These are phyloP conservation scores for Halcyon badia DNA, from an alignment of 2,797 vertebrate species.

Conservation along the genomic window DNA sequence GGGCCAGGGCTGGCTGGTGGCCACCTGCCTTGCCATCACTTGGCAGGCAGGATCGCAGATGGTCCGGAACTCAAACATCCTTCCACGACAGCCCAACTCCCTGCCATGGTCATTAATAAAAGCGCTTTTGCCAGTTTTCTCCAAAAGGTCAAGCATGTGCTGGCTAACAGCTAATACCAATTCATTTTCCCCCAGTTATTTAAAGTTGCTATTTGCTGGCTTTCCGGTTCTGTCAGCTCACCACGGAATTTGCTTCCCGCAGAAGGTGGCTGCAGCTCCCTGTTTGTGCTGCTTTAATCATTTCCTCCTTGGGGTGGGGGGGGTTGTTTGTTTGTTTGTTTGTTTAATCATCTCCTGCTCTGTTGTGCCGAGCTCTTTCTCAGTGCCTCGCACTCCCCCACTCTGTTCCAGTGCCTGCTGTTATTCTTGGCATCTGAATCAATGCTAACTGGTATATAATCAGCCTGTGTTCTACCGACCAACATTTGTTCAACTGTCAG, in stretches of 20 bases:
- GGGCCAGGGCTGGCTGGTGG: not conserved
- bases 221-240: not conserved
- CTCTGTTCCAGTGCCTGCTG: slow-evolving; percentile 41
- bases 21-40: not conserved
- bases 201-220: not conserved
- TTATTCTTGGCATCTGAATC: slow-evolving; percentile 36
- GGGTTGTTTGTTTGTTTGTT: slow-evolving; percentile 5
- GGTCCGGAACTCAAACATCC: not conserved
- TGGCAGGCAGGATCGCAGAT: not conserved
- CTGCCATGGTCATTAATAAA: not conserved
- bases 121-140: not conserved
- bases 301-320: not conserved
- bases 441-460: slow-evolving; percentile 34
- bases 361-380: slow-evolving; percentile 29
- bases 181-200: not conserved
- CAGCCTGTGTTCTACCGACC: slow-evolving; percentile 46
- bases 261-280: not conserved
- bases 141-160: not conserved
- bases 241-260: not conserved
- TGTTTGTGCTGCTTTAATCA: not conserved
- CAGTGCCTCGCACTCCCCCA: not conserved
- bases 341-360: slow-evolving; percentile 38
- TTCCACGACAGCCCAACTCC: not conserved
- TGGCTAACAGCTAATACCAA: not conserved
- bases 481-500: slow-evolving; percentile 48